Conservation (phyloP, 2,797 vertebrate species). For the Sparidentex hasta region DNA sequence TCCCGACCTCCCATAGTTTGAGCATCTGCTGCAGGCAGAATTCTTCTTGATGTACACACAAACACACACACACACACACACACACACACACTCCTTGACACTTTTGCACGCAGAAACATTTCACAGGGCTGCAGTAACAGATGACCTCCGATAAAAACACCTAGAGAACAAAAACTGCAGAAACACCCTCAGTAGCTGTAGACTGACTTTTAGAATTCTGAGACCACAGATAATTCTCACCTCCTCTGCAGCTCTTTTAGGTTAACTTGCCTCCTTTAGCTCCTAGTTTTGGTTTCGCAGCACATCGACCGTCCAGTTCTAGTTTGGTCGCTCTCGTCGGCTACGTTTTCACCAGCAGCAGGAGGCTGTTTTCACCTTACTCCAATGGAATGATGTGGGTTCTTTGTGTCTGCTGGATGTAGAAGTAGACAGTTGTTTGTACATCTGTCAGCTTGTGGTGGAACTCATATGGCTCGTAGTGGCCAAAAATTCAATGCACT, state of each 20-base stretch:
- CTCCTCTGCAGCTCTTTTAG: not conserved
- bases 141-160: conserved; percentile 40
- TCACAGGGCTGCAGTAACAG: conserved; percentile 22
- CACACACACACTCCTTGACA: conserved; percentile 15
- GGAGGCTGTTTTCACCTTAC: not conserved
- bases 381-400: conserved; percentile 1
- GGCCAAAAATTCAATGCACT: not conserved
- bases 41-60: conserved; percentile 61
- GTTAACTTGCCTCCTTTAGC: not conserved
- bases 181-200: conserved; percentile 1
- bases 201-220: not conserved
- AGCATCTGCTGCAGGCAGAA: conserved; percentile 83
- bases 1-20: conserved; percentile 63
- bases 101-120: conserved; percentile 26
- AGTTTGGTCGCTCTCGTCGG: not conserved
- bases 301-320: not conserved
- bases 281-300: not conserved
- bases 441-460: not conserved
- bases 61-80: conserved; percentile 23
- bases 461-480: not conserved
- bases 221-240: not conserved
- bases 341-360: not conserved
- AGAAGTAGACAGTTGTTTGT: not conserved
- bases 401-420: conserved; percentile 12
- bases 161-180: conserved; percentile 5